These are phyloP conservation scores for Cephus rjabovi DNA, from an alignment of 2,888 invertebrate genomes.

Conservation along the genomic window DNA sequence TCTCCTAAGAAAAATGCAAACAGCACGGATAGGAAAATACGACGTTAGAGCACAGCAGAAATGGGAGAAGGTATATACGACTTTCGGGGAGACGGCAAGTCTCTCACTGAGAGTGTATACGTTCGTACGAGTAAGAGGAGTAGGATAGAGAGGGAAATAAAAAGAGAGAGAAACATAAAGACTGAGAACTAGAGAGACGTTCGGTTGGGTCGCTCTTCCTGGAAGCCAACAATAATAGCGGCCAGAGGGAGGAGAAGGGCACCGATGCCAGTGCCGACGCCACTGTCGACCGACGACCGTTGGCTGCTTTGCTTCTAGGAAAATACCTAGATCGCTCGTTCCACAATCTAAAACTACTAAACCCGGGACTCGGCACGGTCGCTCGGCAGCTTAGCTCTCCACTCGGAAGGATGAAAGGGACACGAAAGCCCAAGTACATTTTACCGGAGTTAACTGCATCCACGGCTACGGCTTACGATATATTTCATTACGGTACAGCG, in stretches of 20 bases:
- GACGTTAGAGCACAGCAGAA: slow-evolving; percentile 7
- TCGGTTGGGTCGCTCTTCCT: slow-evolving; percentile 54
- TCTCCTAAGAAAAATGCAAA: slow-evolving; percentile 26
- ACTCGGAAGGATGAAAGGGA: slow-evolving; percentile 18
- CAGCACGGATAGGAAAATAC: slow-evolving; percentile 13
- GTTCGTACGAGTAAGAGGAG: slow-evolving; percentile 18
- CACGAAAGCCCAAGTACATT: slow-evolving; percentile 13
- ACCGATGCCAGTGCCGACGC: slow-evolving; percentile 10
- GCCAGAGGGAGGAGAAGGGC: slow-evolving; percentile 34
- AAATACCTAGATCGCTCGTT: slow-evolving; percentile 43
- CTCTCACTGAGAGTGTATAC: slow-evolving; percentile 1
- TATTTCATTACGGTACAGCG: neutral
- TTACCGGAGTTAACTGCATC: slow-evolving; percentile 16
- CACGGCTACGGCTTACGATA: neutral
- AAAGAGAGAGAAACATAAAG: slow-evolving; percentile 7
- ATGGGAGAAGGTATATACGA: slow-evolving; percentile 15
- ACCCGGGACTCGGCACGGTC: slow-evolving; percentile 16
- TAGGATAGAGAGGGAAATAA: slow-evolving; percentile 13
- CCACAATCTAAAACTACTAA: slow-evolving; percentile 24
- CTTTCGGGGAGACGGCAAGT: neutral
- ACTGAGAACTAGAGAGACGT: slow-evolving; percentile 41
- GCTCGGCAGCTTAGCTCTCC: slow-evolving; percentile 13
- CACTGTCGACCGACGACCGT: slow-evolving; percentile 33
- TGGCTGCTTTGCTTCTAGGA: slow-evolving; percentile 53
- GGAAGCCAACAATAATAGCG: slow-evolving; percentile 58